Conservation (phyloP, 1,140 invertebrate genomes). For the Macrobrachium rosenbergii region DNA sequence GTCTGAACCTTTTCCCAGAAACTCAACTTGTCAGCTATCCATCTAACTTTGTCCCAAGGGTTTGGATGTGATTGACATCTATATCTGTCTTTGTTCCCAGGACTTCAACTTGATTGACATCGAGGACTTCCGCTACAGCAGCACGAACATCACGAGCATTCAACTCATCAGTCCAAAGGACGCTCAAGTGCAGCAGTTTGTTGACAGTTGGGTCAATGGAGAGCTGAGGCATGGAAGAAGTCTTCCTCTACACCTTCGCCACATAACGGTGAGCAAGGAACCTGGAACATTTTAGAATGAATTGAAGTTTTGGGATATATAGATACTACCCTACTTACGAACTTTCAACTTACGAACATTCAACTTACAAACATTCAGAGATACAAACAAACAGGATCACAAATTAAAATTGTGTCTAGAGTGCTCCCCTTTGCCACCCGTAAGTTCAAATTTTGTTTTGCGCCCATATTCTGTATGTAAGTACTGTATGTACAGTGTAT, state of each 20-base stretch:
- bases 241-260: conserved; percentile 1
- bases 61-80: background rate
- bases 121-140: conserved; percentile 92
- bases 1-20: background rate
- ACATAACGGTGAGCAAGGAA: conserved; percentile 49
- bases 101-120: conserved; percentile 91
- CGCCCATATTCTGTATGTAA: too few relatives aligned
- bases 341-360: too few relatives aligned
- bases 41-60: background rate
- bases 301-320: too few relatives aligned
- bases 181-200: conserved; percentile 75
- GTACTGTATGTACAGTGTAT: too few relatives aligned
- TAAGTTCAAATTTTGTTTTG: too few relatives aligned
- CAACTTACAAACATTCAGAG: too few relatives aligned
- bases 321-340: too few relatives aligned
- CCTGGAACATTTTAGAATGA: too few relatives aligned
- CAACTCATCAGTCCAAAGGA: conserved; percentile 84
- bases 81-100: conserved; percentile 70
- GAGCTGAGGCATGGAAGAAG: conserved; percentile 49
- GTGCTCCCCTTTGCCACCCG: too few relatives aligned
- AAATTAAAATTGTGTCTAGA: too few relatives aligned
- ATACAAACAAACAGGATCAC: too few relatives aligned
- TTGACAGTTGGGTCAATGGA: conserved; percentile 60
- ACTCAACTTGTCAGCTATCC: too few relatives aligned
- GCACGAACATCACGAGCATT: conserved; percentile 93